Percentiles rank a stretch among this genome's conserved stretches.
phyloP scores from a whole-genome alignment of 2,888 invertebrate genomes.

The Acanthosepion pharaonis region DNA sequence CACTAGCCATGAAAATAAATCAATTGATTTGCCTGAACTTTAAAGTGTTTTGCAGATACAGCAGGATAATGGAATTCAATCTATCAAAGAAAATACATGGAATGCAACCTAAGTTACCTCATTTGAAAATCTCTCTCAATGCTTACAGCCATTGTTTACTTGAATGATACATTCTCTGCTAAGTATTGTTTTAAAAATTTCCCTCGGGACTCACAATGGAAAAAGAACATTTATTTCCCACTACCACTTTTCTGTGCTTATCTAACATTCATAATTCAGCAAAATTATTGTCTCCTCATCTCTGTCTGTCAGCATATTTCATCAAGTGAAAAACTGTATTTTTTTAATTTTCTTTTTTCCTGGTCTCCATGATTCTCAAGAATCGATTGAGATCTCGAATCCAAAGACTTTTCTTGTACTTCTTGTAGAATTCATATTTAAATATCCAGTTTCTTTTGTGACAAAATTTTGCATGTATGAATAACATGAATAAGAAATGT shows the following conservation, averaged over 20 bases:
- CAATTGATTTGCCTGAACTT: constrained; percentile 20
- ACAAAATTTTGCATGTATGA: neutral
- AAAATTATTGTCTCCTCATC: neutral
- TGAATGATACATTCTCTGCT: neutral
- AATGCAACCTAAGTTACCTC: neutral
- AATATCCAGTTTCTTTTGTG: neutral
- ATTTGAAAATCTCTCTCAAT: neutral
- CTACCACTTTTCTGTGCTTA: neutral
- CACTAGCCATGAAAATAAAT: neutral
- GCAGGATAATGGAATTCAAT: neutral
- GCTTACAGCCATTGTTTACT: neutral
- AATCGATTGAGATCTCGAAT: neutral
- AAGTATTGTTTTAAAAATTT: no score
- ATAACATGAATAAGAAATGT: neutral
- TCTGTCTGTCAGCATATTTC: neutral
- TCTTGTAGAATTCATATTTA: neutral
- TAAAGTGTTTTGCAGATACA: neutral
- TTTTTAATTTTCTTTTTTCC: neutral
- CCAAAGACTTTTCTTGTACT: neutral
- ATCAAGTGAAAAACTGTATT: neutral
- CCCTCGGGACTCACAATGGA: neutral
- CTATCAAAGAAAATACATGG: neutral
- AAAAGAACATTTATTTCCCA: neutral
- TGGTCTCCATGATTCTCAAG: neutral
- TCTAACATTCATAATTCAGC: neutral